Percentiles rank a stretch among this genome's conserved stretches.
Conservation (phyloP, 2,113 vertebrate genomes). For the Dromiciops gliroides region DNA sequence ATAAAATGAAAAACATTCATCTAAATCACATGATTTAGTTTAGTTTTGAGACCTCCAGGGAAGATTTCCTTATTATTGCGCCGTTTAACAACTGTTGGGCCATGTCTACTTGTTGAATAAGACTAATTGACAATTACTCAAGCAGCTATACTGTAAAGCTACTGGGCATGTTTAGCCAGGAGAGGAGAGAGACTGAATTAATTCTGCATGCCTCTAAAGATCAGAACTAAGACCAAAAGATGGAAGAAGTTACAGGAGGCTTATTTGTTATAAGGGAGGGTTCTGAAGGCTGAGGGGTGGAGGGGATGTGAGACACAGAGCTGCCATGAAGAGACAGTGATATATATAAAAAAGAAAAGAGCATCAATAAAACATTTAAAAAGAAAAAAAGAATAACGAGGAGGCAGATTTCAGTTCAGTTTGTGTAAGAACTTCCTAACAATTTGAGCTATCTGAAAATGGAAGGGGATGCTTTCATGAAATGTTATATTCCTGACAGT, state of each 20-base stretch:
- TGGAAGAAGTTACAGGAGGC: background rate
- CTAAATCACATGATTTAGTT: background rate
- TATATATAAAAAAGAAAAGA: background rate
- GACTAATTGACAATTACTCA: background rate
- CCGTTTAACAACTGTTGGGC: background rate
- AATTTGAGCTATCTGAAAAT: background rate
- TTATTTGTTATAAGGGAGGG: background rate
- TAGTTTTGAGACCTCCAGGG: background rate
- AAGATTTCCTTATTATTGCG: background rate
- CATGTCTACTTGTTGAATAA: background rate
- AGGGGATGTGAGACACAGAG: background rate
- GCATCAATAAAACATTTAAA: background rate
- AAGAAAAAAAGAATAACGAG: background rate
- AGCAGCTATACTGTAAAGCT: background rate
- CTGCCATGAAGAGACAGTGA: background rate
- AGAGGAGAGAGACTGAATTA: background rate
- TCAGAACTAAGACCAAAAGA: background rate
- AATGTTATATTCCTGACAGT: background rate
- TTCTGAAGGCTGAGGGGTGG: background rate
- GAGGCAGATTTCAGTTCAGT: background rate
- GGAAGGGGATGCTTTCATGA: background rate
- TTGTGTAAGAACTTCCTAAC: background rate
- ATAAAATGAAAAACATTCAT: background rate
- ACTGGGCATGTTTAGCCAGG: background rate
- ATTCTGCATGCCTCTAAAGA: background rate